Evolutionary conservation across 2,888 invertebrate genomes (phyloP).

Genomic region (Eilema sororculum): DNA sequence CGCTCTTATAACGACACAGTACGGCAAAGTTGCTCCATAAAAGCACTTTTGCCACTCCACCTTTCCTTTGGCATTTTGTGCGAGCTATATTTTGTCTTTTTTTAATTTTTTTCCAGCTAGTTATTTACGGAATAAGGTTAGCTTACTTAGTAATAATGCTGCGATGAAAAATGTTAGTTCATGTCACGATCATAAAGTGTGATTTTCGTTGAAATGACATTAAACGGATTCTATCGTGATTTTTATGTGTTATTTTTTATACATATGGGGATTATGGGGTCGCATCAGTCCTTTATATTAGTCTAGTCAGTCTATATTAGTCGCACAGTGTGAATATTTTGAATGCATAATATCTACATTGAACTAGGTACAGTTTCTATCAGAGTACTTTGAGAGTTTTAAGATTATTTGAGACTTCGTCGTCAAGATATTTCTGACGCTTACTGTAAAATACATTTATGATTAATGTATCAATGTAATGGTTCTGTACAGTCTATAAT

Average conservation of each 20-base stretch:
- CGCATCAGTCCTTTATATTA: too few species aligned
- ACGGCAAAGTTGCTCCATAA: constrained; percentile 81
- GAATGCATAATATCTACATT: too few species aligned
- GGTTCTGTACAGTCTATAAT: neutral
- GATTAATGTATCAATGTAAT: too few species aligned
- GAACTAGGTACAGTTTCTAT: too few species aligned
- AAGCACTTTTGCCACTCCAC: constrained; percentile 81
- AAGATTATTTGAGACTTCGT: too few species aligned
- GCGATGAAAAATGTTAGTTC: constrained; percentile 9
- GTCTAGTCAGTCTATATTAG: too few species aligned
- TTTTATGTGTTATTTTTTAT: neutral
- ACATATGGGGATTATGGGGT: too few species aligned
- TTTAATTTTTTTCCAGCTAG: constrained; percentile 45
- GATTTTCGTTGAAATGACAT: neutral
- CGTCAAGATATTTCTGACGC: too few species aligned
- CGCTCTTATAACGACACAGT: constrained; percentile 73
- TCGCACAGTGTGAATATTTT: too few species aligned
- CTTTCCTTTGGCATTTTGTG: constrained; percentile 80
- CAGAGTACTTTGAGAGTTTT: too few species aligned
- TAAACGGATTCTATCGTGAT: neutral
- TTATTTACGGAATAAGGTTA: constrained; percentile 45
- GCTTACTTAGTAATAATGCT: constrained; percentile 35
- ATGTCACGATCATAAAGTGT: neutral
- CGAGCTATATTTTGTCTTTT: constrained; percentile 59
- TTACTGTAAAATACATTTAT: too few species aligned